A percentile compares a stretch with the other conserved stretches of the same genome.
Conservation (phyloP, 1,140 invertebrate species). For the Cydia amplana region DNA sequence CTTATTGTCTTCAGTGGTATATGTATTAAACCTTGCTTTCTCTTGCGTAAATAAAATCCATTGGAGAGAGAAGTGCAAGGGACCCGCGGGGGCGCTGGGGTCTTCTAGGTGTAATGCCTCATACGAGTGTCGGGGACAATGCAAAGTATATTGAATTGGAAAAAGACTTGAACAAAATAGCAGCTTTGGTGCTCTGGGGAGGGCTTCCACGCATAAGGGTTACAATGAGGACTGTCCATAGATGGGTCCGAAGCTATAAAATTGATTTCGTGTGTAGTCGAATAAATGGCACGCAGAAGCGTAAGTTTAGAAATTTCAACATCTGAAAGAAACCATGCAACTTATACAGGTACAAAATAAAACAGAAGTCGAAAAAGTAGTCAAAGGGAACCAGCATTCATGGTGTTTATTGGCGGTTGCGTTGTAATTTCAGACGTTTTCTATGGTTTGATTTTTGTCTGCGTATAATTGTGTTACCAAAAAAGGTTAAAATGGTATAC, state of each 20-base stretch:
- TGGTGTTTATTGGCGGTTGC: too few relatives aligned
- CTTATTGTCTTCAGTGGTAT: conserved; percentile 76
- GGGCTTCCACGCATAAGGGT: conserved; percentile 59
- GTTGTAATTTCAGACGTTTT: too few relatives aligned
- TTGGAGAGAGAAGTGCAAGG: conserved; percentile 71
- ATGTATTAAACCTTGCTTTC: conserved; percentile 77
- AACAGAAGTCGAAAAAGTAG: too few relatives aligned
- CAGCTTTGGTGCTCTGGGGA: conserved; percentile 64
- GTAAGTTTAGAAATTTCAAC: too few relatives aligned
- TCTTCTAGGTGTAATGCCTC: conserved; percentile 74
- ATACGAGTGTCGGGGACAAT: conserved; percentile 74
- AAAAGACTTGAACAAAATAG: conserved; percentile 67
- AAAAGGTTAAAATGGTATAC: too few relatives aligned
- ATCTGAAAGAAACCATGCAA: too few relatives aligned
- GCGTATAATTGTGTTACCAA: too few relatives aligned
- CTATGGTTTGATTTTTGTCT: too few relatives aligned
- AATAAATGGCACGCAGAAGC: too few relatives aligned
- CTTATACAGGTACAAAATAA: too few relatives aligned
- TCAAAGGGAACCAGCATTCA: too few relatives aligned
- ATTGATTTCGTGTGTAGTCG: conserved; percentile 21
- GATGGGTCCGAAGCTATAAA: conserved; percentile 42
- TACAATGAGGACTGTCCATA: conserved; percentile 63
- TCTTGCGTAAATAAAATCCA: conserved; percentile 78
- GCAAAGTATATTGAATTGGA: conserved; percentile 79
- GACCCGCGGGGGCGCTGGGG: conserved; percentile 41